Percentiles rank a stretch among this genome's conserved stretches.
Evolutionary conservation across 1,140 invertebrate species (phyloP).

Genomic region (Pachyrhynchus sulphureomaculatus): DNA sequence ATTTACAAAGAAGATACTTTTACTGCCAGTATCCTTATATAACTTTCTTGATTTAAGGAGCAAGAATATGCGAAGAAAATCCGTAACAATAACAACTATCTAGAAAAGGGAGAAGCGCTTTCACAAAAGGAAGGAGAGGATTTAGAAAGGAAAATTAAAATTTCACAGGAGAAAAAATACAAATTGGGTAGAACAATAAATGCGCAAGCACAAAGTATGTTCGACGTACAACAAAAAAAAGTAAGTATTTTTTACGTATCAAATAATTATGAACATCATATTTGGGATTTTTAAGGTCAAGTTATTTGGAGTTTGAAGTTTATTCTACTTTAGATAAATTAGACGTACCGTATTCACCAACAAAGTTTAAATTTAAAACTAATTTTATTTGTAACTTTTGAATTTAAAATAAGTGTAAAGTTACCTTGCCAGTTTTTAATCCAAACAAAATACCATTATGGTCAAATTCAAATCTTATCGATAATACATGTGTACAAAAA

Average conservation of each 20-base stretch:
- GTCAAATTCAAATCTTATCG: too few species aligned
- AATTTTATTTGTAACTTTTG: too few species aligned
- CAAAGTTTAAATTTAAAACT: too few species aligned
- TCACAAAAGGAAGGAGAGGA: conserved; percentile 45
- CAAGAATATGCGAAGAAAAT: conserved; percentile 39
- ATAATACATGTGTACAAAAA: too few species aligned
- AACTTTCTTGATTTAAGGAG: conserved; percentile 22
- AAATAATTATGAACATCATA: not conserved
- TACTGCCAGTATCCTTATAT: not conserved
- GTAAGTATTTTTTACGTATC: conserved; percentile 48
- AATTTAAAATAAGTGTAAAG: too few species aligned
- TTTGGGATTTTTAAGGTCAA: too few species aligned
- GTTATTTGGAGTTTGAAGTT: too few species aligned
- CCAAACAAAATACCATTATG: too few species aligned
- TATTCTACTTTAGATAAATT: too few species aligned
- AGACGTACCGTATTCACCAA: too few species aligned
- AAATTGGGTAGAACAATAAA: conserved; percentile 80
- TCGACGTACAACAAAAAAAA: conserved; percentile 85
- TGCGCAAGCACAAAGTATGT: conserved; percentile 80
- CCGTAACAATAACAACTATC: conserved; percentile 33
- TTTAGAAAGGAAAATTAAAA: conserved; percentile 58
- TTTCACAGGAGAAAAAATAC: conserved; percentile 68
- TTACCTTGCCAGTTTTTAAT: too few species aligned
- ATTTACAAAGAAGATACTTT: too few species aligned
- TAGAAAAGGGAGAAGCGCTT: conserved; percentile 39